A percentile compares a stretch with the other conserved stretches of the same genome.
Conservation (phyloP, 2,113 vertebrate genomes). For the Tursiops truncatus region DNA sequence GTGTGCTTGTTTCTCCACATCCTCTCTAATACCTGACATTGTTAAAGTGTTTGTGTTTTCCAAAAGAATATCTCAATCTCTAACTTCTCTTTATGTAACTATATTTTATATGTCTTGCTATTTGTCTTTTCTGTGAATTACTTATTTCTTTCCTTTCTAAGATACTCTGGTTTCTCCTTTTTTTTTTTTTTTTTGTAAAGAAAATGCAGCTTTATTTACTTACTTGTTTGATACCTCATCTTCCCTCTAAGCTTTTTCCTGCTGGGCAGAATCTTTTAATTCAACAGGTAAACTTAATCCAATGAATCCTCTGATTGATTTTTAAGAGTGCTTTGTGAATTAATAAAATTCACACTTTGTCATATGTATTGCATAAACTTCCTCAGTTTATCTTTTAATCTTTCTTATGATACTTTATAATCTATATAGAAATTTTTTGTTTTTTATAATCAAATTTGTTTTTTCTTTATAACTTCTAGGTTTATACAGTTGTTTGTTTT, state of each 20-base stretch:
- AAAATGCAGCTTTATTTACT: slow-evolving; percentile 13
- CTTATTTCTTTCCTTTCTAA: not conserved
- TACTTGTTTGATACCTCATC: not conserved
- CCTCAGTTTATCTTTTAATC: not conserved
- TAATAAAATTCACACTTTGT: not conserved
- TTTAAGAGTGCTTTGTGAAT: not conserved
- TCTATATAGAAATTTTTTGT: not conserved
- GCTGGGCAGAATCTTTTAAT: not conserved
- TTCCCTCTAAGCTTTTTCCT: not conserved
- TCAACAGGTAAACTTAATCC: slow-evolving; percentile 24
- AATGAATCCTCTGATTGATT: not conserved
- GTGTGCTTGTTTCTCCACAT: not conserved
- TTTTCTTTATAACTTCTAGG: not conserved
- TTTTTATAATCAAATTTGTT: not conserved
- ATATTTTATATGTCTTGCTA: not conserved
- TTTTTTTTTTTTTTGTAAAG: not conserved
- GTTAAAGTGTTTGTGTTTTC: not conserved
- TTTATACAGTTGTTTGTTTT: not conserved
- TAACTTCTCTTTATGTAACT: not conserved
- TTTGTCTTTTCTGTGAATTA: not conserved
- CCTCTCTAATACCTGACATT: not conserved
- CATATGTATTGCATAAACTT: not conserved
- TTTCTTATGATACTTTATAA: not conserved
- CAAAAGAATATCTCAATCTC: not conserved
- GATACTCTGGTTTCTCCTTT: not conserved